Evolutionary conservation across 2,797 vertebrate genomes (phyloP), one percentile per base, ranked within the genome.

Genomic region (Phylloscopus collybita): DNA sequence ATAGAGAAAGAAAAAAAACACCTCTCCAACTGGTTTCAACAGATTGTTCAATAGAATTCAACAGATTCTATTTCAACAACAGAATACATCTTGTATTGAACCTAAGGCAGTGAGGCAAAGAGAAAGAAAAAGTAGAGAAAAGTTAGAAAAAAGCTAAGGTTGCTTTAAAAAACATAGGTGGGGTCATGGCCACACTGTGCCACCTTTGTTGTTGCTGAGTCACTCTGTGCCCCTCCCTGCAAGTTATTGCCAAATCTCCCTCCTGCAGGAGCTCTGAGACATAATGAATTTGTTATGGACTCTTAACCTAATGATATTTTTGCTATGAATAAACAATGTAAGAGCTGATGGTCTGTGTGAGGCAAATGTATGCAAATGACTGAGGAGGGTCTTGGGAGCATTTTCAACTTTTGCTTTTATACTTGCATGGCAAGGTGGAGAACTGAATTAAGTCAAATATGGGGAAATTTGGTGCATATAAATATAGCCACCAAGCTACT

Each of bases 131-230:
- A 36, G 34, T 26, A 22, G 27, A 79, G 26, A 32, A 67, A 40
- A 67, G 2, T 27, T 40, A 13, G 18, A 27, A 67, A 67, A 67
- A 38, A 22, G 1, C 2, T 10, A 11, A 23, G 12, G 5, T 59
- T n/a, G 6, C 6, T 50, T 60, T 8, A 29, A 50, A 69, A 57
- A 5, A 9, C 25, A 13, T 3, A 16, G 25, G 16, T 42, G 23
- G 25, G 3, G 25, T 34, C 5, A 0, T 7, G 5, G 10, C 16
- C 19, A 29, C 34, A 15, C 9, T 3, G 2, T 27, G 9, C 16
- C 40, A 5, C 19, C 16, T 69, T 30, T 23, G 23, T 7, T 51
- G 13, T 13, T 50, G 13, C 16, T 22, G 19, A 78, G 16, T 11
- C 45, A 29, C 34, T 49, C 13, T 26, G 34, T 54, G 30, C 20